Percentiles rank a stretch among this genome's conserved stretches.
Conservation (phyloP, 2,888 invertebrate species). For the Sceliomorpha sp. region DNA sequence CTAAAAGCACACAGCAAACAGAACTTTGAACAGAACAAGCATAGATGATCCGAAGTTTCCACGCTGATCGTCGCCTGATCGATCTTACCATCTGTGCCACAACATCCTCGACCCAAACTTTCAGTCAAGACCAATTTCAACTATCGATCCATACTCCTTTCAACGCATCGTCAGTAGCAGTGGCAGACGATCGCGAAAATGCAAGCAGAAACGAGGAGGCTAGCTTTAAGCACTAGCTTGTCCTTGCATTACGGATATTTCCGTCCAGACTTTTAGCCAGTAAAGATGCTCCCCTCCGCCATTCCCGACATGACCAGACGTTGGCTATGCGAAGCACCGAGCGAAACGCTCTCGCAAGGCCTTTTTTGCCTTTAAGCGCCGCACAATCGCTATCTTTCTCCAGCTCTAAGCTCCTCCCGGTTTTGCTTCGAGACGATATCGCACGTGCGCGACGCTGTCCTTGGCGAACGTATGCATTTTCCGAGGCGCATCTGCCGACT, state of each 20-base stretch:
- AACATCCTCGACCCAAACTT: too few species aligned
- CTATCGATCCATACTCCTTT: too few species aligned
- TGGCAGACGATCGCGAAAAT: too few species aligned
- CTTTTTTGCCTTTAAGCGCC: constrained; percentile 44
- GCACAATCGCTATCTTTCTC: constrained; percentile 12
- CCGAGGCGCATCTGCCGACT: constrained; percentile 33
- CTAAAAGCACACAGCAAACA: too few species aligned
- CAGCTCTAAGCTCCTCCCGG: not conserved
- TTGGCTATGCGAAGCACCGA: constrained; percentile 36
- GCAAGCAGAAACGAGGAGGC: constrained; percentile 20
- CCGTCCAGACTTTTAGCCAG: constrained; percentile 76
- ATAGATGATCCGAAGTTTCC: too few species aligned
- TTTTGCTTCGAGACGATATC: constrained; percentile 12
- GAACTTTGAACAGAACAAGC: too few species aligned
- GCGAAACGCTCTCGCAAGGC: constrained; percentile 69
- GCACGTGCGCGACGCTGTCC: constrained; percentile 5
- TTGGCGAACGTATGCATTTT: constrained; percentile 14
- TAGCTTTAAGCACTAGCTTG: constrained; percentile 53
- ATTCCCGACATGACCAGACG: constrained; percentile 77
- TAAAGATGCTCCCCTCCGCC: constrained; percentile 71
- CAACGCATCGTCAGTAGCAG: too few species aligned
- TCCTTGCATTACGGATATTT: constrained; percentile 79
- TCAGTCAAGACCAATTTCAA: too few species aligned
- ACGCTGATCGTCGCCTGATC: too few species aligned
- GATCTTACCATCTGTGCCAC: too few species aligned